Base-by-base conservation (phyloP, 1,140 invertebrate species). In the Aphidius ervi region DNA sequence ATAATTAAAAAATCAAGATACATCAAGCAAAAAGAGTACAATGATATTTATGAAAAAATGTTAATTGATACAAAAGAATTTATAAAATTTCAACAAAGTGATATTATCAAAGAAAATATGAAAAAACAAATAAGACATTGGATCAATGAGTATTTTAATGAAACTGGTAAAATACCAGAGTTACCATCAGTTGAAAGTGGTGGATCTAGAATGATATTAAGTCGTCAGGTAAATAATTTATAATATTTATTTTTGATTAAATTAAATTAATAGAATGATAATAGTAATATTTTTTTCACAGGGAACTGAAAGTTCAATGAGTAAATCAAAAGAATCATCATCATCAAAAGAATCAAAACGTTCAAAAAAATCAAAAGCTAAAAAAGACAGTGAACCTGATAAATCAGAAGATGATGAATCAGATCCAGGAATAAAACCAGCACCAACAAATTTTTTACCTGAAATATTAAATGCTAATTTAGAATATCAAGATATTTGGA, bases 101-200 rank as follows among this genome's bases (percentile, higher is more conserved):
- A 82, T 54, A 81, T 85, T 69, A 87, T 92, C 71, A 85, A 89
- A 77, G 88, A 94, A 67, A 90, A 92, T 68, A 89, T 96, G 42
- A 86, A 88, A 50, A 88, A 88, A 69, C 91, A 96, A 80, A 85
- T 96, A 41, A 81, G 93, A 65, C 85, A 86, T 63, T 96, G 93
- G 93, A 87, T 95, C 8, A 84, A 87, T 62, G 85, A 88, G 47
- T 91, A 87, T 68, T 89, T 88, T 69, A 82, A 87, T 53, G 85
- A 87, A 63, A 92, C 91, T 23, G 92, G 91, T 37, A 94, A 92
- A 78, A 88, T 97, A 73, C 94, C 94, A 0, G 92, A 95, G 66
- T 87, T 93, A 68, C 94, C 94, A 4, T 88, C 91, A n/a, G 91
- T 89, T 58, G 93, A 95, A 73, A 88, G 89, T 68, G 93, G 93